Conservation (phyloP, 2,888 invertebrate genomes). For the Dolomedes plantarius region DNA sequence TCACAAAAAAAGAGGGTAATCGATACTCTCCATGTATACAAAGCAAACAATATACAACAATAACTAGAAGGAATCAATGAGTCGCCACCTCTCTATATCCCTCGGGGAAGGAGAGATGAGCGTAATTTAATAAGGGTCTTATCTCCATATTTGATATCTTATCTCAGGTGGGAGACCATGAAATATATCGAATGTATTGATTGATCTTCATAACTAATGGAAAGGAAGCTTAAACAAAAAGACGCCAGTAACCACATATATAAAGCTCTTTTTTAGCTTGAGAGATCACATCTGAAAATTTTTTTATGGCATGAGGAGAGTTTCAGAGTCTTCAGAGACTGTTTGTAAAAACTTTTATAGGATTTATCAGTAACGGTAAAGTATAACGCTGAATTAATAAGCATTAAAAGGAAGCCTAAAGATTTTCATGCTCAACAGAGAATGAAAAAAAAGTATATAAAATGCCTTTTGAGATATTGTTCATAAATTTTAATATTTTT, state of each 20-base stretch:
- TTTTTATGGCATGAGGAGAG: neutral
- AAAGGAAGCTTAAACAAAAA: neutral
- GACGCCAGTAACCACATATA: neutral
- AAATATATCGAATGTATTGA: neutral
- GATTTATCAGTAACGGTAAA: too few species aligned
- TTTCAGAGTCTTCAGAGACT: neutral
- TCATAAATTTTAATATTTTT: too few species aligned
- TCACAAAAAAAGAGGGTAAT: neutral
- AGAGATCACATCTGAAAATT: neutral
- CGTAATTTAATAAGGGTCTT: slow-evolving; percentile 57
- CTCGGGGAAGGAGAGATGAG: slow-evolving; percentile 20
- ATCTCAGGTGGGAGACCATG: slow-evolving; percentile 33
- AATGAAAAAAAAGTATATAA: too few species aligned
- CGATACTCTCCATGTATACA: neutral
- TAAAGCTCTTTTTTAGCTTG: neutral
- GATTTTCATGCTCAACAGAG: too few species aligned
- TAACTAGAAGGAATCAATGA: neutral
- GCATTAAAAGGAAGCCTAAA: too few species aligned
- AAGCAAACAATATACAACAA: neutral
- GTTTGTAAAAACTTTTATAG: too few species aligned
- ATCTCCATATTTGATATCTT: slow-evolving; percentile 66
- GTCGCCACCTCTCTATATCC: neutral
- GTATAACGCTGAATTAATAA: too few species aligned
- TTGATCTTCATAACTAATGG: neutral
- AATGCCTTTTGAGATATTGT: too few species aligned